Percentiles rank a stretch among this genome's conserved stretches.
Conservation (phyloP, 2,113 vertebrate genomes). For the Etia nguti region DNA sequence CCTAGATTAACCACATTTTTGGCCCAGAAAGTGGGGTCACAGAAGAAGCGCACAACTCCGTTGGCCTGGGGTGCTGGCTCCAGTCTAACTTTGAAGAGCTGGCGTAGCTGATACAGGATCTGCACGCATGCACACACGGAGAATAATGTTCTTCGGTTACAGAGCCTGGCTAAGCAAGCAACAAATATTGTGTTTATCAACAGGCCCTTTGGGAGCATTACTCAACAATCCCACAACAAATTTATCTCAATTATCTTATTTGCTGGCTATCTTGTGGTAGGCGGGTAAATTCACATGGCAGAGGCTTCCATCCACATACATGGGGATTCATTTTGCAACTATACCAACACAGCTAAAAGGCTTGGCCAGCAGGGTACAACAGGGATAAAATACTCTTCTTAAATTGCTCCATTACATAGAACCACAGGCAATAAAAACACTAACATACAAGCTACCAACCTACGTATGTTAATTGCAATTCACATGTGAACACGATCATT, state of each 20-base stretch:
- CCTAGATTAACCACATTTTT: conserved; percentile 98
- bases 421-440: background rate
- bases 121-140: conserved; percentile 36
- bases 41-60: conserved; percentile 93
- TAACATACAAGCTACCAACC: background rate
- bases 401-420: background rate
- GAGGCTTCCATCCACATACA: background rate
- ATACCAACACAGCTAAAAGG: background rate
- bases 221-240: background rate
- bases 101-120: conserved; percentile 93
- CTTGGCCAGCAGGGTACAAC: background rate
- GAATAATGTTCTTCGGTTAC: background rate
- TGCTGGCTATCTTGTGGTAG: background rate
- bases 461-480: background rate
- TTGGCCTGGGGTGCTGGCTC: conserved; percentile 92
- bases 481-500: background rate
- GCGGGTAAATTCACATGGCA: background rate
- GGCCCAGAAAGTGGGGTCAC: conserved; percentile 98
- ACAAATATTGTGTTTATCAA: background rate
- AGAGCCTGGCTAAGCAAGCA: background rate
- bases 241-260: background rate
- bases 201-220: background rate
- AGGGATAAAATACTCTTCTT: background rate
- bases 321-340: background rate
- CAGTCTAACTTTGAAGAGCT: conserved; percentile 89